Evolutionary conservation across 2,113 vertebrate species (phyloP), one percentile per base, ranked within the genome.

Genomic region (Otis tarda): DNA sequence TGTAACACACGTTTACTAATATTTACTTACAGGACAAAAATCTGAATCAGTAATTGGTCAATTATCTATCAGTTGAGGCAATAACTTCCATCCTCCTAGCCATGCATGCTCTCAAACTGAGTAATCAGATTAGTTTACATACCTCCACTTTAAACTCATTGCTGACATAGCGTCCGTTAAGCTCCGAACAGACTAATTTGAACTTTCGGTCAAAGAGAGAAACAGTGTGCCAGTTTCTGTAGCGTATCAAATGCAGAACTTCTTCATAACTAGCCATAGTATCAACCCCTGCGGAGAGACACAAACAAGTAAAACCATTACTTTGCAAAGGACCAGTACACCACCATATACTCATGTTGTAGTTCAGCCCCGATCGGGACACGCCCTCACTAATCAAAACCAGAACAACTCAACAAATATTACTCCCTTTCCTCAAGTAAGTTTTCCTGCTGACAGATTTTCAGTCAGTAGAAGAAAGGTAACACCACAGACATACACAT

Each of bases 111-210:
- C 43, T 28, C 7, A 5, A 28, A 24, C 6, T 2, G 16, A 31
- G 22, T 0, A 8, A 41, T 2, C 31, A 37, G 50, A 31, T 19
- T 4, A n/a, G 8, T 30, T 49, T 12, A 75, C 98, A 7, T 98
- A 99, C 99, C 99, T 99, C 99, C 70, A 99, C 99, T 85, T 99
- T 98, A 89, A 99, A 99, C 67, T 99, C 99, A 0, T 99, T 99
- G 98, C 99, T 99, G 97, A 99, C 98, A 20, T 99, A 99, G 93
- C 99, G 99, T 0, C 99, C 99, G 14, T 99, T 99, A 45, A 99
- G 99, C 77, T 99, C 99, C 0, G 99, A 99, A 97, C 99, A 99
- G 84, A 99, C 97, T 56, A 99, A 97, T 60, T 98, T 99, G 98
- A 99, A 99, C 68, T 99, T 99, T 43, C 99, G 98, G 97, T 99